Conservation (phyloP, 37 sponge, comb jelly and placozoan genomes). For the Aplysina aerophoba region DNA sequence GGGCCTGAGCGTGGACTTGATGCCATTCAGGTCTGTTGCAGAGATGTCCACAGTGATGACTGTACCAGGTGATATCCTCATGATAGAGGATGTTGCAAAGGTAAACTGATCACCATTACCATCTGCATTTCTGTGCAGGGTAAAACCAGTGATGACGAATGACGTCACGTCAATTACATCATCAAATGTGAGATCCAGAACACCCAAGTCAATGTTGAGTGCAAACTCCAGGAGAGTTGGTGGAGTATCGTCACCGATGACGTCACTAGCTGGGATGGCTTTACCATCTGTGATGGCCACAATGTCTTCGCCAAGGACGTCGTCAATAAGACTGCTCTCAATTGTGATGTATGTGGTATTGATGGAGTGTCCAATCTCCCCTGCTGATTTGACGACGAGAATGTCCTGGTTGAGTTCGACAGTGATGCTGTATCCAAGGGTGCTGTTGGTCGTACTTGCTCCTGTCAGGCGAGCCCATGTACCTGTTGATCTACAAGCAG, state of each 20-base stretch:
- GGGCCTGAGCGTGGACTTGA: conserved; percentile 64
- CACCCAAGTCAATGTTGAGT: conserved; percentile 68
- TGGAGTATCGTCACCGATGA: conserved; percentile 57
- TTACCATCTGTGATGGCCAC: conserved; percentile 85
- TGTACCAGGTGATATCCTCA: conserved; percentile 54
- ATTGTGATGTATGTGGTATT: conserved; percentile 85
- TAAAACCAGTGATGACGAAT: conserved; percentile 57
- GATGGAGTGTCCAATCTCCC: conserved; percentile 50
- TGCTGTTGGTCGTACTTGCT: conserved; percentile 51
- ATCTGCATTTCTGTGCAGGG: conserved; percentile 46
- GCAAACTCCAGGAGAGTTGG: conserved; percentile 62
- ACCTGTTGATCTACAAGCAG: conserved; percentile 25
- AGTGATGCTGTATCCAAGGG: conserved; percentile 54
- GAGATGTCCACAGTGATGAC: conserved; percentile 44
- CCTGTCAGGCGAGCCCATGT: conserved; percentile 67
- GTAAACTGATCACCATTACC: conserved; percentile 17
- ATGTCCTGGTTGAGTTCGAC: conserved; percentile 70
- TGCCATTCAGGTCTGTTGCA: conserved; percentile 67
- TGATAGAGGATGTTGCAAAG: conserved; percentile 32
- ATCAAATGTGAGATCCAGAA: conserved; percentile 69
- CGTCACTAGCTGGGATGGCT: conserved; percentile 60
- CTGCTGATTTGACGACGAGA: conserved; percentile 73
- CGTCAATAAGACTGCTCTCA: conserved; percentile 82
- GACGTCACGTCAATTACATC: conserved; percentile 73
- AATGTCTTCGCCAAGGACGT: conserved; percentile 71